Conservation (phyloP, 2,797 vertebrate species). For the Spea hammondii region DNA sequence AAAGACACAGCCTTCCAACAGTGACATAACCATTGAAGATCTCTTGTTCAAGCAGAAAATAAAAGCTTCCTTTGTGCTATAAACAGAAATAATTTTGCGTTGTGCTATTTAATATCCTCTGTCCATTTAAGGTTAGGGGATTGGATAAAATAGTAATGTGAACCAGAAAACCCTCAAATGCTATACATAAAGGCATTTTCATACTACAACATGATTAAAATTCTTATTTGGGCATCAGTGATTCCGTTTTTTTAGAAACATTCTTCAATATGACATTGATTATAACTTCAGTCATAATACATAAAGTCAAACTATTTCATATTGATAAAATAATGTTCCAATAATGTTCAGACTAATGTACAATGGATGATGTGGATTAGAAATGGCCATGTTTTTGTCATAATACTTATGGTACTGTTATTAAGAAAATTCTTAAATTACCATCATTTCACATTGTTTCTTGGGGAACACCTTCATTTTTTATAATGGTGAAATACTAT, state of each 20-base stretch:
- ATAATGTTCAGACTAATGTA: not conserved
- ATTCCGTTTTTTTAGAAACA: slow-evolving; percentile 8
- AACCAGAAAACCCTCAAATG: slow-evolving; percentile 34
- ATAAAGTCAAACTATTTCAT: slow-evolving; percentile 14
- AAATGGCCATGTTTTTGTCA: not conserved
- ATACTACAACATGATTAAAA: slow-evolving; percentile 6
- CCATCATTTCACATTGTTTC: too few species aligned
- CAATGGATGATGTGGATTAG: slow-evolving; percentile 8
- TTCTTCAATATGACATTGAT: slow-evolving; percentile 27
- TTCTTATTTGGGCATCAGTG: slow-evolving; percentile 31
- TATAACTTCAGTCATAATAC: not conserved
- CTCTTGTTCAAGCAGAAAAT: slow-evolving; percentile 39
- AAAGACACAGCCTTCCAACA: slow-evolving; percentile 27
- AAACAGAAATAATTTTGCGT: slow-evolving; percentile 41
- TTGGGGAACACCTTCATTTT: too few species aligned
- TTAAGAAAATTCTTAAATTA: too few species aligned
- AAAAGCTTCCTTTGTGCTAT: slow-evolving; percentile 50
- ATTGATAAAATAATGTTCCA: not conserved
- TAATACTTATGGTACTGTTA: not conserved
- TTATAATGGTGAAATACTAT: too few species aligned
- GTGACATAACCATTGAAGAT: slow-evolving; percentile 34
- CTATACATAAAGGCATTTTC: slow-evolving; percentile 6
- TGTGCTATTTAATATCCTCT: slow-evolving; percentile 44
- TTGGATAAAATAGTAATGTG: slow-evolving; percentile 37
- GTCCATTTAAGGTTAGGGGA: slow-evolving; percentile 39